Evolutionary conservation across 2,113 vertebrate genomes (phyloP), one percentile per base, ranked within the genome.

Genomic region (Dicrurus megarhynchus): DNA sequence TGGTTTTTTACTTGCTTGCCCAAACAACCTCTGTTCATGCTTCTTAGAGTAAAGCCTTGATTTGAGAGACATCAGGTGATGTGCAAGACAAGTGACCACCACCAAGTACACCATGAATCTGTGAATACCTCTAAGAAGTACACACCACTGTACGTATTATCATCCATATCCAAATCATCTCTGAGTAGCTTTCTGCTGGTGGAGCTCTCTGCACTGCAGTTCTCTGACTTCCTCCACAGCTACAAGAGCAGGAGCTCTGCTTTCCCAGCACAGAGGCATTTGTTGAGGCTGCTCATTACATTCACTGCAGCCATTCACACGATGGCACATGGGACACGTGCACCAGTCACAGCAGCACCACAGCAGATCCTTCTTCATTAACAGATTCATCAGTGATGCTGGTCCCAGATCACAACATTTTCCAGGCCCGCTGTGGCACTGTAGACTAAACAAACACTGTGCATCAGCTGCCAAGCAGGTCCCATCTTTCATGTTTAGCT

Each of bases 401-500:
- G 57, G 65, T 91, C 82, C 65, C 46, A 80, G 37, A 71, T 37
- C 57, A 81, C 81, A 39, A 35, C 12, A 33, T 78, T 84, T 90
- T 87, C 65, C 78, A 93, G 65, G 70, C 65, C 39, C 0, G 0
- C 37, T 37, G 53, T 47, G 69, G 69, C 53, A 85, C 61, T 17
- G 2, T 1, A 74, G 46, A 93, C 39, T 61, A 79, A 84, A 89
- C 69, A 79, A 90, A 42, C 61, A 53, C 27, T 3, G 26, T 30
- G 61, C 69, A 55, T 75, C 87, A 84, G 84, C 78, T 91, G 96
- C 89, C 65, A 93, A 70, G 93, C 80, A 91, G 70, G 61, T 79
- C 70, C 44, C 87, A 94, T 96, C 87, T 71, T 94, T 94, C 94
- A 90, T 57, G 70, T 96, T 95, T 79, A 91, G 92, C 75, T 93